These are phyloP conservation scores for Caenorhabditis briggsae DNA, from an alignment of 1,140 invertebrate species.

Conservation along the genomic window DNA sequence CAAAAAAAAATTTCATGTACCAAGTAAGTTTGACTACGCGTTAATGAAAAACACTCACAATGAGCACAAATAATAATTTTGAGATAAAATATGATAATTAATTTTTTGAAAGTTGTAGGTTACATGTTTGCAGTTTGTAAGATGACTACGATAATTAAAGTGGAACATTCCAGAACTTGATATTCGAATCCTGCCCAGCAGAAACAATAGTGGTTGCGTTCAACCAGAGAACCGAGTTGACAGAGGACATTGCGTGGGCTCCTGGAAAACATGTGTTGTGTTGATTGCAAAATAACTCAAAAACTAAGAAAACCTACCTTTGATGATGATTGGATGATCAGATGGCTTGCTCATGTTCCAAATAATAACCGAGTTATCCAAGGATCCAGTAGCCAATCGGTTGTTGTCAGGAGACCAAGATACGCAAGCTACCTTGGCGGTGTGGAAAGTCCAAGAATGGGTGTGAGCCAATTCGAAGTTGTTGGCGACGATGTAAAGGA, in stretches of 20 bases:
- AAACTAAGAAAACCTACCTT: constrained; percentile 62
- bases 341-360: constrained; percentile 86
- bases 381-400: constrained; percentile 89
- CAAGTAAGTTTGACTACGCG: constrained; percentile 34
- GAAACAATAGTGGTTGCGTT: constrained; percentile 69
- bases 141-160: not conserved
- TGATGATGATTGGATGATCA: constrained; percentile 77
- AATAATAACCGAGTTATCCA: constrained; percentile 93
- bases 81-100: not conserved
- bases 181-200: constrained; percentile 77
- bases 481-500: constrained; percentile 71
- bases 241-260: constrained; percentile 76
- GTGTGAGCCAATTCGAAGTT: constrained; percentile 73
- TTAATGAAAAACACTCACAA: constrained; percentile 2
- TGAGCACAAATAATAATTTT: not conserved
- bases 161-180: constrained; percentile 73
- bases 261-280: constrained; percentile 65
- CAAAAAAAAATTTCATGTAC: not conserved
- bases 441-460: constrained; percentile 95
- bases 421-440: constrained; percentile 85
- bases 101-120: not conserved
- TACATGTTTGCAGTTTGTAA: not conserved
- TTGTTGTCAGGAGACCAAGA: constrained; percentile 90
- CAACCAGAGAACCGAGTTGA: constrained; percentile 75
- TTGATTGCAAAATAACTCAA: not conserved